Evolutionary conservation across 2,113 vertebrate genomes (phyloP).

Genomic region (Myiagra hebetior): DNA sequence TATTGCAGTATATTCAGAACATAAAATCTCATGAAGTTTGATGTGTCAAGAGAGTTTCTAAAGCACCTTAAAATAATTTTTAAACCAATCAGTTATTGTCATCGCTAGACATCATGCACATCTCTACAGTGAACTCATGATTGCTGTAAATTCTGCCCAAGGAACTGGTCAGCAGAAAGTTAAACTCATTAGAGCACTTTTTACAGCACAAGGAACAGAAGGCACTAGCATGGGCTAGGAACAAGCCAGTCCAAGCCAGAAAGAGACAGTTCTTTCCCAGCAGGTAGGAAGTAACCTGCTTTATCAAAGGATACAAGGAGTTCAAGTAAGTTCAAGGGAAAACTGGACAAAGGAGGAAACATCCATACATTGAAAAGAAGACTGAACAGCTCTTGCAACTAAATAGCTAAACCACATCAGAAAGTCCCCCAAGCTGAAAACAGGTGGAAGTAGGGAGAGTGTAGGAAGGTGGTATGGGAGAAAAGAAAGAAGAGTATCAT

Average conservation of each 20-base stretch:
- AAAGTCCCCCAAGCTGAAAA: not conserved
- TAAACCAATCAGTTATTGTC: not conserved
- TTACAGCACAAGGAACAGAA: not conserved
- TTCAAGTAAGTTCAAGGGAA: not conserved
- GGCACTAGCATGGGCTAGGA: not conserved
- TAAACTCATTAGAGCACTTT: not conserved
- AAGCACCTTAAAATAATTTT: not conserved
- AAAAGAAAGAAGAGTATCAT: not conserved
- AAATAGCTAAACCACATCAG: not conserved
- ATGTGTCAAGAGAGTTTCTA: not conserved
- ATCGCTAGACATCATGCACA: not conserved
- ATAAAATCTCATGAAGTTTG: not conserved
- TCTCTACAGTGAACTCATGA: not conserved
- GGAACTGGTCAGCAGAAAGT: not conserved
- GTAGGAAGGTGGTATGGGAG: not conserved
- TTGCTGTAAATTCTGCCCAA: not conserved
- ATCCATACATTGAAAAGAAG: not conserved
- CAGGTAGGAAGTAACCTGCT: not conserved
- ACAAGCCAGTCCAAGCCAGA: not conserved
- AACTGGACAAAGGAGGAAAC: not conserved
- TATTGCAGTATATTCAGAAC: not conserved
- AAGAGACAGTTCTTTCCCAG: not conserved
- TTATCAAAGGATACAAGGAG: not conserved
- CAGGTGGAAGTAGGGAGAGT: not conserved
- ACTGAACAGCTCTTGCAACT: not conserved